phyloP scores from a whole-genome alignment of 2,888 invertebrate species.

The Napeogenes inachia region DNA sequence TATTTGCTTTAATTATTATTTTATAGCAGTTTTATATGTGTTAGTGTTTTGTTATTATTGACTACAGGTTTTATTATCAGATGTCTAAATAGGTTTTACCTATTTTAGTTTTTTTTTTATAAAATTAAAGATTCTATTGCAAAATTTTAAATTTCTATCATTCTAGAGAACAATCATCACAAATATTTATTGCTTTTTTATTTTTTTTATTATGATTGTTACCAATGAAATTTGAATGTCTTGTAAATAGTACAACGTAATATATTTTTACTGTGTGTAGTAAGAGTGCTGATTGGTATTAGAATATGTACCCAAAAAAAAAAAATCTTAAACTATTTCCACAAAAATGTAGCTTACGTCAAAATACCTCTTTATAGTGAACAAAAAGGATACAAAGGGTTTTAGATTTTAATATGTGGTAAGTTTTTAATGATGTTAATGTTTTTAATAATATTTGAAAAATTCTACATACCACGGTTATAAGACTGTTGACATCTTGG shows the following conservation, averaged over 20 bases:
- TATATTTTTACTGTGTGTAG: constrained; percentile 36
- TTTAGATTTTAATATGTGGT: constrained; percentile 66
- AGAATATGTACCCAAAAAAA: constrained; percentile 47
- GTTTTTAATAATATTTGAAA: constrained; percentile 62
- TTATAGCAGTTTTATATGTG: constrained; percentile 57
- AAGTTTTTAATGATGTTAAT: constrained; percentile 69
- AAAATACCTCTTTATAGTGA: constrained; percentile 75
- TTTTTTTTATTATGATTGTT: constrained; percentile 44
- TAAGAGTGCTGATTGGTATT: constrained; percentile 34
- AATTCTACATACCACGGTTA: constrained; percentile 60
- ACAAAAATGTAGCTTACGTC: constrained; percentile 57
- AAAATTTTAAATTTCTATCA: constrained; percentile 13
- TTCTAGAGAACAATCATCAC: constrained; percentile 32
- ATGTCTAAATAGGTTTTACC: constrained; percentile 22
- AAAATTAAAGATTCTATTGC: constrained; percentile 16
- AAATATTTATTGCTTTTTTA: constrained; percentile 33
- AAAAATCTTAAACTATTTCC: constrained; percentile 44
- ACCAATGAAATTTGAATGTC: constrained; percentile 57
- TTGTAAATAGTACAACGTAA: constrained; percentile 65
- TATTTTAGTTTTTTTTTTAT: constrained; percentile 23
- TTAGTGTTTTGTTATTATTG: constrained; percentile 49
- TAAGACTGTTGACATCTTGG: constrained; percentile 20
- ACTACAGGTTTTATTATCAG: constrained; percentile 41
- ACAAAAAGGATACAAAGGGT: constrained; percentile 70
- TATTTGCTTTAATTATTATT: constrained; percentile 65